Evolutionary conservation across 2,888 invertebrate species (phyloP), one percentile per base, ranked within the genome.

Genomic region (Megamerina dolium): DNA sequence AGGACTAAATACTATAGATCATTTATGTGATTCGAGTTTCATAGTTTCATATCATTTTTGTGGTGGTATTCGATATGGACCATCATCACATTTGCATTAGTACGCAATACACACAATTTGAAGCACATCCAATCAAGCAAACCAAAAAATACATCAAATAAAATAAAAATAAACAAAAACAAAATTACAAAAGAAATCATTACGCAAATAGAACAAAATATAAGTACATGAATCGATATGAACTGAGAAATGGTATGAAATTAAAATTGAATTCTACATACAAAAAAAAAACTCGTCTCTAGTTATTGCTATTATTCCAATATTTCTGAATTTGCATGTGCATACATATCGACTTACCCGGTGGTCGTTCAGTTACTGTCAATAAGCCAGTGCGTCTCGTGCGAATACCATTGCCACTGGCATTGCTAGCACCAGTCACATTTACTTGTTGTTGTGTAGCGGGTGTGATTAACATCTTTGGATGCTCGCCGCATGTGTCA

Each of bases 321-420:
- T 23, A 23, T 10, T 8, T 23, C 8, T 10, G 23, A 41, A 45
- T 31, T 21, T 26, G 21, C 8, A 13, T 17, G 31, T 21, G 43
- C 9, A 17, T 13, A 10, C n/a, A 19, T 20, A 30, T 23, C n/a
- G 43, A 59, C 73, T 71, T 74, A 91, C 91, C 90, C 71, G 90
- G 90, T 14, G 86, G 86, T 50, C 89, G 74, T 66, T 91, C 90
- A 59, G 87, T 88, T 19, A 91, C 92, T 0, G 91, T 88, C 21
- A 86, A 76, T 10, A 92, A 76, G 52, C 92, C 91, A 5, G 87
- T 86, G 44, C 91, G 77, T 53, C 91, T 76, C 32, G 86, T 83
- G 53, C 88, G 76, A 52, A 81, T 79, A 46, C 65, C 68, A 29
- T 58, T 50, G 35, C 40, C 49, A 27, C 58, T 52, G 9, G 59